Evolutionary conservation across 2,113 vertebrate species (phyloP), one percentile per base, ranked within the genome.

Genomic region (Aptenodytes forsteri): DNA sequence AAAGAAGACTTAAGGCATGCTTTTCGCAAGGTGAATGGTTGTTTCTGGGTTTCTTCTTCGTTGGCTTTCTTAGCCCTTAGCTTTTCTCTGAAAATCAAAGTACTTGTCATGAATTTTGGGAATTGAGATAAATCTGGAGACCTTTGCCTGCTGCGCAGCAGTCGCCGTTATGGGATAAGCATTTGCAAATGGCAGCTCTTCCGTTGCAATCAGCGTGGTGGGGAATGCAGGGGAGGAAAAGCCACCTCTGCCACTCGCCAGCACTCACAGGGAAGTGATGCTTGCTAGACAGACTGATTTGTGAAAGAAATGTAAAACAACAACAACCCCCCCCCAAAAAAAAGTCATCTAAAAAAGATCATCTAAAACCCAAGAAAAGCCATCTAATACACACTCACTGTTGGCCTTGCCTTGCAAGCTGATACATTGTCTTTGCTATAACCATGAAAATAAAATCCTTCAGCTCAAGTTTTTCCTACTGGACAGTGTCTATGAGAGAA

Each of bases 191-290:
- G 69, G 82, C 83, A 59, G 56, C 56, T 49, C 52, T 42, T 76
- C 2, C 0, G 0, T 8, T n/a, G 82, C 16, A 0, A 10, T 55
- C 3, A 1, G 71, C 34, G 6, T 11, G 34, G 26, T 30, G 59
- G 52, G 64, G 54, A 77, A 30, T 0, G 2, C 22, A 34, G 64
- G 50, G 22, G 15, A 85, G 23, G 65, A 77, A 64, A 40, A 87
- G 46, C 30, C 84, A 26, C 79, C 66, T 80, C 52, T 71, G 94
- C 61, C 54, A 4, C 30, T 50, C 7, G 4, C 55, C 52, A 50
- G 77, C 38, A 10, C 65, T 90, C 50, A 5, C 22, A 29, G 69
- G 46, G 42, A 82, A 62, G 67, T 13, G 70, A 21, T 26, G 23
- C 29, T 58, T 40, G 64, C 56, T 72, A 32, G 72, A 30, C 29